Base-by-base conservation (phyloP, 2,888 invertebrate genomes). In the Lacanobia wlatinum region DNA sequence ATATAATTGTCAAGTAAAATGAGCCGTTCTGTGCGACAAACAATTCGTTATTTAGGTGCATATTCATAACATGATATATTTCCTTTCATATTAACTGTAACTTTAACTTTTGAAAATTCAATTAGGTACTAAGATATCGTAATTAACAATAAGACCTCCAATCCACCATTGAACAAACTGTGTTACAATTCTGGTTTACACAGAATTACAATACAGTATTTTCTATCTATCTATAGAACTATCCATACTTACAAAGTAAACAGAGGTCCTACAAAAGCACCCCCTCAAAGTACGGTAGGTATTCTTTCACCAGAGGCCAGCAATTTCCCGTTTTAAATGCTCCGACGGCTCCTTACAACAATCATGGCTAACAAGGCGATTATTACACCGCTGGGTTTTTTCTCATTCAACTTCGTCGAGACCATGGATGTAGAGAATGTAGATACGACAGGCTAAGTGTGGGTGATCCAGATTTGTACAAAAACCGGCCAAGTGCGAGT, bases 351-450 rank as follows among this genome's bases (percentile, higher is more conserved):
- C 43, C 69, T 78, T 67, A 73, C 68, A 75, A 84, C 80, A 85
- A 80, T 85, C 69, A 80, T 67, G 58, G 65, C 73, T 80, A 85
- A 83, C 84, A 84, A 84, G 78, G 74, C 80, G 78, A 75, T 85
- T 85, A 84, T 80, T 78, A 75, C 71, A 71, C 74, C 55, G 60
- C 69, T 18, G 48, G 67, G 66, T 68, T 85, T 80, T 76, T 69
- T 80, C 72, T 64, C 62, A 65, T 83, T 76, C 69, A 52, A 50
- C 63, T 48, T 62, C 43, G 50, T 28, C 10, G 48, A 28, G 5
- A 21, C 34, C 78, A 56, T 2, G 7, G 82, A 61, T 53, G n/a
- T 38, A 43, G 18, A 34, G 10, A 64, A 56, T 52, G 0, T 64
- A 8, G 66, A 80, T 50, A 2, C 1, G 6, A 6, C 16, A 48